Evolutionary conservation across 2,888 invertebrate species (phyloP).

Genomic region (Leucoptera coffeella): DNA sequence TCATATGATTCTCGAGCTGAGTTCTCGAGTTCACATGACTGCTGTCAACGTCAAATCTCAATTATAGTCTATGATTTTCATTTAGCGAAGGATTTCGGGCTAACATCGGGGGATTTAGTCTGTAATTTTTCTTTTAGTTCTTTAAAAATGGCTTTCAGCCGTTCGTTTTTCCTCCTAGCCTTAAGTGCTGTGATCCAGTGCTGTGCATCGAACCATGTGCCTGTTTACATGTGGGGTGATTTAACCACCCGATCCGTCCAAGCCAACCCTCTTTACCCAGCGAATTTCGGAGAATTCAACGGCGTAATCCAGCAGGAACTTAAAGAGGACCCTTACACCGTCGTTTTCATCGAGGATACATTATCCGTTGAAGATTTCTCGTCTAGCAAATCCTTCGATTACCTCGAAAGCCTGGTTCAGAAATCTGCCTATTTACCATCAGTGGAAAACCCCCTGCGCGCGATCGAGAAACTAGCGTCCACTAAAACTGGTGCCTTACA

Average conservation of each 20-base stretch:
- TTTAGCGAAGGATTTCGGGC: no score
- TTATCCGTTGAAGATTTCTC: conserved; percentile 57
- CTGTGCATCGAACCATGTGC: no score
- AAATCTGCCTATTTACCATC: conserved; percentile 52
- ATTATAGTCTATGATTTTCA: no score
- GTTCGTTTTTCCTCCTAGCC: conserved; percentile 33
- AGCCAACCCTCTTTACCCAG: conserved; percentile 21
- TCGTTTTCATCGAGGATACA: conserved; percentile 47
- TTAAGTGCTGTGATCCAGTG: conserved; percentile 32
- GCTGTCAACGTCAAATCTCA: no score
- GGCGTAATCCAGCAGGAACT: conserved; percentile 23
- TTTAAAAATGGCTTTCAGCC: conserved; percentile 40
- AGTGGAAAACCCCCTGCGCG: conserved; percentile 54
- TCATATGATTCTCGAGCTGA: no score
- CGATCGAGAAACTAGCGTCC: conserved; percentile 46
- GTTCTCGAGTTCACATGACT: no score
- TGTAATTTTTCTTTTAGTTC: conserved; percentile 21
- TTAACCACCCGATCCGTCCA: conserved; percentile 14
- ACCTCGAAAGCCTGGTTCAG: conserved; percentile 20
- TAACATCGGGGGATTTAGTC: no score
- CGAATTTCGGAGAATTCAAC: conserved; percentile 22
- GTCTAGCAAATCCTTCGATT: conserved; percentile 31
- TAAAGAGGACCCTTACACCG: conserved; percentile 24
- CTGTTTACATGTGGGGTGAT: conserved; percentile 56
- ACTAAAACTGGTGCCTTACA: no score